These are phyloP conservation scores for Mus pahari DNA, from an alignment of 2,113 vertebrate species.

Conservation along the genomic window DNA sequence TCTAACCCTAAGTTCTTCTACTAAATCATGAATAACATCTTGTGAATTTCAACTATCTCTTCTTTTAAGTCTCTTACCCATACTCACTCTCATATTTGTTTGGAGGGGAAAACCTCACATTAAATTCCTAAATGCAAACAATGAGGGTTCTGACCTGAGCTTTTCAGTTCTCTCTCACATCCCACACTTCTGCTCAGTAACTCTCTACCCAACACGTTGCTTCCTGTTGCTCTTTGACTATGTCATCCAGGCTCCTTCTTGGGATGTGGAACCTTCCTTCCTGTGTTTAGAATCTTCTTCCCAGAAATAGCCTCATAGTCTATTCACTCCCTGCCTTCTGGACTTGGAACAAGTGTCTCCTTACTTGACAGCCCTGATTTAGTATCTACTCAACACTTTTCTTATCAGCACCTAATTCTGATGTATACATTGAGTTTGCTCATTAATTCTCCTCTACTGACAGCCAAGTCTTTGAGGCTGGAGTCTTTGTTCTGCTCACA, in stretches of 20 bases:
- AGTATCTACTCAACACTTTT: neutral
- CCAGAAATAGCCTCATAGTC: neutral
- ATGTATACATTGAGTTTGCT: neutral
- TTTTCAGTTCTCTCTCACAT: neutral
- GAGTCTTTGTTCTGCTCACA: neutral
- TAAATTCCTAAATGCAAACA: neutral
- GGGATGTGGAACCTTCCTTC: neutral
- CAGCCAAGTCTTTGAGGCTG: neutral
- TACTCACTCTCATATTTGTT: neutral
- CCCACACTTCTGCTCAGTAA: neutral
- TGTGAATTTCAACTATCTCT: neutral
- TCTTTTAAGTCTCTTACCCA: neutral
- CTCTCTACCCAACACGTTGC: too few species aligned
- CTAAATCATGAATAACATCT: neutral
- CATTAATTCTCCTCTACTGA: neutral
- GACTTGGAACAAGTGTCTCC: neutral
- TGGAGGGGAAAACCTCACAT: neutral
- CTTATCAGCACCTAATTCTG: conserved; percentile 3
- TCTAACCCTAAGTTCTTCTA: conserved; percentile 49
- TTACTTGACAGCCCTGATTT: neutral
- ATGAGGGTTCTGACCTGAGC: neutral
- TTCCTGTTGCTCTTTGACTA: neutral
- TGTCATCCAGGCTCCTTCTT: neutral
- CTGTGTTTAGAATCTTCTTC: neutral
- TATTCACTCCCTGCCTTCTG: neutral